Evolutionary conservation across 2,888 invertebrate genomes (phyloP), one percentile per base, ranked within the genome.

Genomic region (Apamea monoglypha): DNA sequence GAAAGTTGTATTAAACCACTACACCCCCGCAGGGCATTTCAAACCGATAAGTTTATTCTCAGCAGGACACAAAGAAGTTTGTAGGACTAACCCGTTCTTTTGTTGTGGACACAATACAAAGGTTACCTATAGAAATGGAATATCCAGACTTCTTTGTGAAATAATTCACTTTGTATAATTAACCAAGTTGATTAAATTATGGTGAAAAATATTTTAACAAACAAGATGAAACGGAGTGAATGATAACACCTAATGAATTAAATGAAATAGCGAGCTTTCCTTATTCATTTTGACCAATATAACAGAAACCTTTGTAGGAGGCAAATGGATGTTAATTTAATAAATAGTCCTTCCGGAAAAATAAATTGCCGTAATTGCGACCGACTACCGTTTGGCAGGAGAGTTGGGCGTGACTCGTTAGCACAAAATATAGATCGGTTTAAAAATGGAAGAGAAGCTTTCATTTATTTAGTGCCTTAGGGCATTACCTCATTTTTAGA

Each of bases 251-350:
- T 84, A 89, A 89, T 89, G 78, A 88, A 88, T 85, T 80, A 85
- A 82, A 82, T 76, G 78, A 82, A 90, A 89, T 86, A 87, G 85
- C 80, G 82, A 85, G 83, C 78, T 89, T 88, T 89, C 74, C 86
- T 87, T 89, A 87, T 89, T 88, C 85, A 88, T 89, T 90, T 88
- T 84, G 82, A 84, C 84, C 82, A 85, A 88, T 88, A 82, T 81
- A 81, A 87, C 82, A 92, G 86, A 88, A 90, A 87, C 87, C 89
- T 91, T 89, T 89, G 81, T 83, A 78, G 81, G 82, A 83, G 82
- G 88, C 91, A 92, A 92, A 92, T 91, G 88, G 91, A 91, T 91
- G 90, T 88, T 92, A 93, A 92, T 93, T 92, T 92, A 93, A 92
- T 92, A 92, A 92, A 93, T 91, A 90, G 91, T 90, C 91, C 88